Conservation (phyloP, 2,113 vertebrate genomes). For the Nansenia antarctica region DNA sequence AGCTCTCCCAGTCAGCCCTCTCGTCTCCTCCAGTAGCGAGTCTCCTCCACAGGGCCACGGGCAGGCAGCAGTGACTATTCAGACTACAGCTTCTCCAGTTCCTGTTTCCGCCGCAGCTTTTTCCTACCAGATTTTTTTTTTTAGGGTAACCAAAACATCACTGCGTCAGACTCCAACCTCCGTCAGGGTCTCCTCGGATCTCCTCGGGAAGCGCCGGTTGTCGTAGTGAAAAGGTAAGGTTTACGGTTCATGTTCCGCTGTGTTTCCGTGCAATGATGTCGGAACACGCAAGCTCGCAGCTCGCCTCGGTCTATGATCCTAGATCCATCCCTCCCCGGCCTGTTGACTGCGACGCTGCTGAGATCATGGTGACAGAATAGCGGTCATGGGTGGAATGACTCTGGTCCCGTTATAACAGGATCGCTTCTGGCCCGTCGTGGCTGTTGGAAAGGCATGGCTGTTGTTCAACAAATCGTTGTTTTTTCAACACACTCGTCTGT, state of each 20-base stretch:
- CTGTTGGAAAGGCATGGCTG: not conserved
- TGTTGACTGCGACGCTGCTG: slow-evolving; percentile 71
- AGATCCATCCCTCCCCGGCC: slow-evolving; percentile 54
- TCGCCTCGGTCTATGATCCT: slow-evolving; percentile 21
- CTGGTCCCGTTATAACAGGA: slow-evolving; percentile 33
- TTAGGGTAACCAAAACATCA: slow-evolving; percentile 43
- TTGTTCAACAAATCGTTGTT: not conserved
- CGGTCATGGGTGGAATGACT: slow-evolving; percentile 45
- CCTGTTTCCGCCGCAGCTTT: slow-evolving; percentile 68
- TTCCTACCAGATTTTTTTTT: slow-evolving; percentile 28
- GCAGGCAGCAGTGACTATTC: slow-evolving; percentile 50
- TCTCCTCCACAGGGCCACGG: slow-evolving; percentile 46
- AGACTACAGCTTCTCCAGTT: slow-evolving; percentile 53
- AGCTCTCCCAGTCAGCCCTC: slow-evolving; percentile 54
- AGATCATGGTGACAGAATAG: slow-evolving; percentile 50
- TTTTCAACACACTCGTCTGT: not conserved
- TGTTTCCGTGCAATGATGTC: slow-evolving; percentile 19
- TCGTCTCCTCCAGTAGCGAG: too few species aligned
- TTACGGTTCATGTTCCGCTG: slow-evolving; percentile 26
- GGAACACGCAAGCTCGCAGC: slow-evolving; percentile 25
- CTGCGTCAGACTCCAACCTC: slow-evolving; percentile 47
- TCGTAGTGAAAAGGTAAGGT: slow-evolving; percentile 51
- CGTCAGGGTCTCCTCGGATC: slow-evolving; percentile 50
- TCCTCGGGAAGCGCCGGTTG: slow-evolving; percentile 41
- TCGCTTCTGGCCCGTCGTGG: not conserved